phyloP scores from a whole-genome alignment of 2,797 vertebrate species.

The Enteromius anoplus region DNA sequence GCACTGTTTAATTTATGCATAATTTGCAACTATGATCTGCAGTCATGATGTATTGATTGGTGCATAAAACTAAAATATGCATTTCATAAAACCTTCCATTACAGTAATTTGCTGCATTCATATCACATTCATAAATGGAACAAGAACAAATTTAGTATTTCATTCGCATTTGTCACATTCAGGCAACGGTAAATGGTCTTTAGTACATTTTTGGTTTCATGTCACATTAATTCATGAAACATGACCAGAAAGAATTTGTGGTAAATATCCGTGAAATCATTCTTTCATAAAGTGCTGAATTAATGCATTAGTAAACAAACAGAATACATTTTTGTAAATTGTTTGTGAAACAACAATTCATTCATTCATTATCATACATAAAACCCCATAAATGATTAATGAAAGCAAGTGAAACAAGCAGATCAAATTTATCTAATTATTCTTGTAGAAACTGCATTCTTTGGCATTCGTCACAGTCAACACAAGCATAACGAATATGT shows the following conservation, averaged over 20 bases:
- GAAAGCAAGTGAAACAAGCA: not conserved
- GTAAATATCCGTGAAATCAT: not conserved
- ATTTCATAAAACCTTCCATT: not conserved
- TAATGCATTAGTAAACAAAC: not conserved
- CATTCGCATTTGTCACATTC: not conserved
- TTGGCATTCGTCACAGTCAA: no score
- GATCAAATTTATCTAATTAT: no score
- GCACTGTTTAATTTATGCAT: not conserved
- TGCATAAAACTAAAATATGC: not conserved
- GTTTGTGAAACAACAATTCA: not conserved
- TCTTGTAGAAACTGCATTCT: no score
- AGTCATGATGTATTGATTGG: not conserved
- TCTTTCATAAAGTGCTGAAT: not conserved
- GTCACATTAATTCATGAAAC: not conserved
- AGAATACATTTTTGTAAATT: not conserved
- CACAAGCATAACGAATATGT: not conserved
- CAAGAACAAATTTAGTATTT: not conserved
- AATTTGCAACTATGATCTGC: not conserved
- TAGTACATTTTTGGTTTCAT: not conserved
- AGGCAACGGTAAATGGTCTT: not conserved
- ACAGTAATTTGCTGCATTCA: not conserved
- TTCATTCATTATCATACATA: not conserved
- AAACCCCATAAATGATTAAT: no score
- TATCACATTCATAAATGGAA: not conserved
- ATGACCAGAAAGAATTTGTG: not conserved